Base-by-base conservation (phyloP, 1,140 invertebrate species). In the Augochlora pura region DNA sequence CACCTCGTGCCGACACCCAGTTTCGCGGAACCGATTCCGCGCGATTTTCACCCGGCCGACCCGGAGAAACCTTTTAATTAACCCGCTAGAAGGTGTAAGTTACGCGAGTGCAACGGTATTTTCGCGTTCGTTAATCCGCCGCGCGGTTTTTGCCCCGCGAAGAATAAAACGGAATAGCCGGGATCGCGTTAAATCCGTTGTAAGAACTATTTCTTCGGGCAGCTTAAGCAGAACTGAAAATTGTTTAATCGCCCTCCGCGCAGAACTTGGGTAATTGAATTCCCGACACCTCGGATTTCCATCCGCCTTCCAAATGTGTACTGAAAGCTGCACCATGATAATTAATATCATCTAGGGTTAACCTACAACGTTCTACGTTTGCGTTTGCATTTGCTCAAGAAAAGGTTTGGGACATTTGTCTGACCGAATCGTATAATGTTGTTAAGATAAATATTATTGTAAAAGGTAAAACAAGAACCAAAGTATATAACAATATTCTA, bases 11-110 rank as follows among this genome's bases (percentile, higher is more conserved):
- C 14, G 42, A 10, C 42, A 46, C 42, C 42, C 42, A 46, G 42
- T 46, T 80, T 75, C 78, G 72, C 18, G 52, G 77, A 80, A 80
- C 18, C 42, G 46, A 12, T 5, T 39, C 2, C 16, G 32, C 25
- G 54, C 25, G 52, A 79, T 72, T 74, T 67, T 66, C 63, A 49
- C 0, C 23, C 14, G 21, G 14, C 27, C 7, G 5, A 32, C 32
- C 32, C 32, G 23, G 39, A 64, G 62, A 69, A 77, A 72, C 76
- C 38, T 65, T 78, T 64, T 32, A 63, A 78, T 78, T 63, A 64
- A 72, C 57, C 42, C 21, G 27, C 14, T 16, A 12, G 32, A 10
- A 52, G 46, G 60, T 78, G 68, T 63, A 59, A 78, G 38, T 72
- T 46, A 46, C 32, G 23, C 59, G 16, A 14, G 16, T 12, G 0